Conservation (phyloP, 1,140 invertebrate species). For the Papilio xuthus region DNA sequence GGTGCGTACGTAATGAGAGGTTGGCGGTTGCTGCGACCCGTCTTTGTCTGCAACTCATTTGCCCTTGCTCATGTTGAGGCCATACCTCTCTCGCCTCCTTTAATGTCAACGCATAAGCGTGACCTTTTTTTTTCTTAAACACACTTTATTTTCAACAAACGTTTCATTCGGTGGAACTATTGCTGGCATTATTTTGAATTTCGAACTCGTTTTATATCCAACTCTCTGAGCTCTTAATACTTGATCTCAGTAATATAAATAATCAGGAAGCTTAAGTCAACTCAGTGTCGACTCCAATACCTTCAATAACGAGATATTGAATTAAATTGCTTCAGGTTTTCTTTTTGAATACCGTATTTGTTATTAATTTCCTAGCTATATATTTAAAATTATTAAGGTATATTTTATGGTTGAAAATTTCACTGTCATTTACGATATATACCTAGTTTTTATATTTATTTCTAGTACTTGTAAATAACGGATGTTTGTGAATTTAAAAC, state of each 20-base stretch:
- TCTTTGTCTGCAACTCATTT: constrained; percentile 37
- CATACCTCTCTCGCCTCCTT: constrained; percentile 46
- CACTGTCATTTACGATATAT: no score
- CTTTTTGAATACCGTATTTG: no score
- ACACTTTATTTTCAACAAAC: constrained; percentile 44
- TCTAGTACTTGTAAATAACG: background rate
- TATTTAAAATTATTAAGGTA: background rate
- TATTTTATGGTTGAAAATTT: no score
- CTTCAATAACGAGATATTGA: background rate
- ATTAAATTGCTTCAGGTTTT: no score
- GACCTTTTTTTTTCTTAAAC: constrained; percentile 48
- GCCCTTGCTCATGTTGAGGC: constrained; percentile 44
- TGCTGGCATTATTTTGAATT: background rate
- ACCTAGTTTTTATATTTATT: background rate
- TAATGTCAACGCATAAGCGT: constrained; percentile 45
- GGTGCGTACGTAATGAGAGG: constrained; percentile 39
- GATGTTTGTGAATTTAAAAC: background rate
- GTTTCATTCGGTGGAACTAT: constrained; percentile 40
- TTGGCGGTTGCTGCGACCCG: constrained; percentile 21
- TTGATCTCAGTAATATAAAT: background rate
- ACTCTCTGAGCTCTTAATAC: background rate
- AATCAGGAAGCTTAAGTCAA: background rate
- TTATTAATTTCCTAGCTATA: background rate
- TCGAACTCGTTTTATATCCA: background rate
- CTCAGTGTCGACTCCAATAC: background rate